These are phyloP conservation scores for Romanomermis culicivorax DNA, from an alignment of 2,888 invertebrate species.

Conservation along the genomic window DNA sequence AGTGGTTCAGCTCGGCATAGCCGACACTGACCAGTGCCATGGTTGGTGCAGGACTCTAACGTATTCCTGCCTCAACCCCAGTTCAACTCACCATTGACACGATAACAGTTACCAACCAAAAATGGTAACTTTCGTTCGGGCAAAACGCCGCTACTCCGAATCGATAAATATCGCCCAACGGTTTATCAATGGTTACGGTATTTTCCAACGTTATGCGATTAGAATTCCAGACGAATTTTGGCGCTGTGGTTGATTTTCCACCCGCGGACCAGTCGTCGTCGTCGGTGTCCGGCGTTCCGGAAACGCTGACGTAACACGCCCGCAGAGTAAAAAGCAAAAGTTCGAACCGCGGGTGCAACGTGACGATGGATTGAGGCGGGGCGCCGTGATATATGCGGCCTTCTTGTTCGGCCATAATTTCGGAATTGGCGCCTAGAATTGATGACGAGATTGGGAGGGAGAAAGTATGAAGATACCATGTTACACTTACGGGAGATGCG, in stretches of 20 bases:
- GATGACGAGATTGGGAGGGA: too few relatives aligned
- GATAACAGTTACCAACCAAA: neutral
- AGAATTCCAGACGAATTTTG: neutral
- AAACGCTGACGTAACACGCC: neutral
- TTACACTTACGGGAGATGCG: too few relatives aligned
- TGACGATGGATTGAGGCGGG: neutral
- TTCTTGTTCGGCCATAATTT: neutral
- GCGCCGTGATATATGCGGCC: constrained; percentile 1
- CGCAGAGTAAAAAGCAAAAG: neutral
- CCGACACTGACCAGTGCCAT: too few relatives aligned
- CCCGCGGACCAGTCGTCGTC: neutral
- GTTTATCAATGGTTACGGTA: neutral
- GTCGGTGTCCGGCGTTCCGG: too few relatives aligned
- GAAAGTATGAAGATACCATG: too few relatives aligned
- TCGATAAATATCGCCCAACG: neutral
- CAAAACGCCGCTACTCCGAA: neutral
- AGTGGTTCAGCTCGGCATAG: too few relatives aligned
- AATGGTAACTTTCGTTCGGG: neutral
- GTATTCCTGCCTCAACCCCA: too few relatives aligned
- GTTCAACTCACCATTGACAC: neutral
- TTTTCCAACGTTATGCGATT: neutral
- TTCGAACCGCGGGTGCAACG: neutral
- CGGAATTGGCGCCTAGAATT: too few relatives aligned
- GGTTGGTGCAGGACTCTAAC: too few relatives aligned
- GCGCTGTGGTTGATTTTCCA: neutral